Percentiles rank a stretch among this genome's conserved stretches.
phyloP scores from a whole-genome alignment of 2,888 invertebrate species.

The Athalia rosae region DNA sequence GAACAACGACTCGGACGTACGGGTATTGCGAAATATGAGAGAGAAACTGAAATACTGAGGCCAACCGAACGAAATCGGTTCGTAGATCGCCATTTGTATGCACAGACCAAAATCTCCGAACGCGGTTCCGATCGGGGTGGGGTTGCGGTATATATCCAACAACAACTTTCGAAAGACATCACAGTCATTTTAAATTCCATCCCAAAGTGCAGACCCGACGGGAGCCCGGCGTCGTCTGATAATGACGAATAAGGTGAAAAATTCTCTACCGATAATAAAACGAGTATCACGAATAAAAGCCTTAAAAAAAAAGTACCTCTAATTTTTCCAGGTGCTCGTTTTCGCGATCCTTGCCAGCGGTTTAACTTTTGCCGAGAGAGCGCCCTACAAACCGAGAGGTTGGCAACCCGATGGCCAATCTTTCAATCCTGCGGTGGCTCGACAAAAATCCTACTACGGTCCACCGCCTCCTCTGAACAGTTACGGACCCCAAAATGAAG shows the following conservation, averaged over 20 bases:
- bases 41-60: constrained; percentile 45
- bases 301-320: too few species aligned
- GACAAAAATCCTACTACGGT: constrained; percentile 52
- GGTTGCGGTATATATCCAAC: constrained; percentile 57
- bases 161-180: constrained; percentile 40
- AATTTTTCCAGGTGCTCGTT: constrained; percentile 37
- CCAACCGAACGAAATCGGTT: constrained; percentile 55
- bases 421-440: constrained; percentile 54
- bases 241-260: constrained; percentile 34
- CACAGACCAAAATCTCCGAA: constrained; percentile 46
- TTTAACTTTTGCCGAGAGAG: constrained; percentile 53
- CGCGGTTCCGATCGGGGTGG: constrained; percentile 50
- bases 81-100: constrained; percentile 55
- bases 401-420: constrained; percentile 67
- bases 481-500: constrained; percentile 46
- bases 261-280: not conserved
- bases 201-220: constrained; percentile 1
- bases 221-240: not conserved
- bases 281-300: not conserved
- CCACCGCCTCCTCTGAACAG: constrained; percentile 53
- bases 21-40: constrained; percentile 13
- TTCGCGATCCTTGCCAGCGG: constrained; percentile 49
- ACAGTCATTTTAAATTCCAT: constrained; percentile 39
- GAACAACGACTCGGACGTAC: too few species aligned
- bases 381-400: constrained; percentile 64